These are phyloP conservation scores for Kudoa iwatai DNA, from an alignment of 30 jellyfish, hydroid and myxozoan genomes.

Conservation along the genomic window DNA sequence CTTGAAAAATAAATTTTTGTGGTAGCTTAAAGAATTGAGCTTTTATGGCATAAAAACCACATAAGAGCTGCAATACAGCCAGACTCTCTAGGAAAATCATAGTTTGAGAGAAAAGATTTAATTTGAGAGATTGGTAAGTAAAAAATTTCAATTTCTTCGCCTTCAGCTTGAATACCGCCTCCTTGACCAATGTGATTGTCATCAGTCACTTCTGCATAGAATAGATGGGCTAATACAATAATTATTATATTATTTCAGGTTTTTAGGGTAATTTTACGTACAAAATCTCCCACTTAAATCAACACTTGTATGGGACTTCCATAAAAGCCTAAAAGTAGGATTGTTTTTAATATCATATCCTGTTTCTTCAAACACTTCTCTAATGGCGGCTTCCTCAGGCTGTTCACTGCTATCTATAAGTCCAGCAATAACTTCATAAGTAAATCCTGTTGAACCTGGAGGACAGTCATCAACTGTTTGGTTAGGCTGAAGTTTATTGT, in stretches of 20 bases:
- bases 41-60: slow-evolving; percentile 69
- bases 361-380: slow-evolving; percentile 40
- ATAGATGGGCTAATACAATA: too few relatives aligned
- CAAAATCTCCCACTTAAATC: too few relatives aligned
- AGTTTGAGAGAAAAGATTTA: slow-evolving; percentile 12
- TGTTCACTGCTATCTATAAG: slow-evolving; percentile 19
- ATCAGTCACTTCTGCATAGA: slow-evolving; percentile 66
- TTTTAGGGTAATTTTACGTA: too few relatives aligned
- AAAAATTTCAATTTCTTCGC: slow-evolving; percentile 30
- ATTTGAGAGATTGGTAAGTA: slow-evolving; percentile 25
- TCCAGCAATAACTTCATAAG: slow-evolving; percentile 84
- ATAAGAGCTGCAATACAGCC: slow-evolving; percentile 31
- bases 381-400: slow-evolving; percentile 19
- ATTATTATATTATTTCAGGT: too few relatives aligned
- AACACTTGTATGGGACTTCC: too few relatives aligned
- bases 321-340: too few relatives aligned
- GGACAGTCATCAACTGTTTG: slow-evolving; percentile 7
- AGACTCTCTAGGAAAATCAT: slow-evolving; percentile 12
- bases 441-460: slow-evolving; percentile 10
- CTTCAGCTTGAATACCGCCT: slow-evolving; percentile 31
- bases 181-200: slow-evolving; percentile 34
- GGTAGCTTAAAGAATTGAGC: too few relatives aligned
- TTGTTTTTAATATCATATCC: slow-evolving; percentile 43
- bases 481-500: slow-evolving; percentile 3
- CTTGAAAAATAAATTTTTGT: too few relatives aligned